These are phyloP conservation scores for Cossypha caffra DNA, from an alignment of 2,797 vertebrate species.

Conservation along the genomic window DNA sequence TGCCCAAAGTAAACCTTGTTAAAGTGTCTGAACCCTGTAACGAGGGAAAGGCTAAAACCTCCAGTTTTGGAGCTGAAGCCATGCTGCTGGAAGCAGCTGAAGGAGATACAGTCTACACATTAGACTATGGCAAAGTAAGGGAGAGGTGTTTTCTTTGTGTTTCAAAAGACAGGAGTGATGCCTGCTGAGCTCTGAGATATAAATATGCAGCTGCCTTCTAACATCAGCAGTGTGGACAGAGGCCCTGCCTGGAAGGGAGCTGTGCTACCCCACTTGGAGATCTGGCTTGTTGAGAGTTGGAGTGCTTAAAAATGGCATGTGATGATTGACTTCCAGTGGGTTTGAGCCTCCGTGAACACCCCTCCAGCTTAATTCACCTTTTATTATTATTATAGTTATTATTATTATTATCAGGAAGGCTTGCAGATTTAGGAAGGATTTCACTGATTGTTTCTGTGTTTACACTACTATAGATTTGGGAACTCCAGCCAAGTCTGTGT, in stretches of 20 bases:
- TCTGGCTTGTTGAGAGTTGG: neutral
- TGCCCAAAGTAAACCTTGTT: neutral
- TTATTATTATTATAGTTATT: neutral
- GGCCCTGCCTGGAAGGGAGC: neutral
- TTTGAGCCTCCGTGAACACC: neutral
- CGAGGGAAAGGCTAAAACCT: neutral
- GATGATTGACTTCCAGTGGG: neutral
- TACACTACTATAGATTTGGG: neutral
- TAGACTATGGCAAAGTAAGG: neutral
- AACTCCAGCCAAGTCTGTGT: neutral
- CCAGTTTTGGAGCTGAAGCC: neutral
- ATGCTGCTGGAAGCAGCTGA: neutral
- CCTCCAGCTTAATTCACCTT: neutral
- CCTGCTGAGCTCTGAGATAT: neutral
- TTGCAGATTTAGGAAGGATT: neutral
- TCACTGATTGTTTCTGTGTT: neutral
- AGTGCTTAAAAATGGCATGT: neutral
- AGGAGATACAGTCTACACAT: neutral
- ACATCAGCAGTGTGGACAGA: neutral
- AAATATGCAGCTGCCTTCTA: neutral
- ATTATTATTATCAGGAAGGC: neutral
- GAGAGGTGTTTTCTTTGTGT: neutral
- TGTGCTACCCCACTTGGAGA: accelerated
- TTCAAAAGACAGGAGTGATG: neutral
- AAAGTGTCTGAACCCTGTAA: neutral